Conservation (phyloP, 2,113 vertebrate genomes). For the Smithornis capensis region DNA sequence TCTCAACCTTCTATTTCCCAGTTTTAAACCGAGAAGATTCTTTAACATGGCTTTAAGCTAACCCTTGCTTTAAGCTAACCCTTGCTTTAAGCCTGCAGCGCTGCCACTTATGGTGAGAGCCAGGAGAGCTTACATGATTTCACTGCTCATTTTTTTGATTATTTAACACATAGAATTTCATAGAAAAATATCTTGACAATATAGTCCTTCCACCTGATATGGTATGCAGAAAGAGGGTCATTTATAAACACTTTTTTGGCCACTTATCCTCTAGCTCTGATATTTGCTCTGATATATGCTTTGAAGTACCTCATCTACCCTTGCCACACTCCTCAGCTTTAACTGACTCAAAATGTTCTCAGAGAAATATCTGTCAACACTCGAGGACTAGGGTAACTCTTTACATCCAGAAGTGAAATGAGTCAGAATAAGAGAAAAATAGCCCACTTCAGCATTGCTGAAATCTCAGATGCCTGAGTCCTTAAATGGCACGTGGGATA, state of each 20-base stretch:
- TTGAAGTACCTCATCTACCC: neutral
- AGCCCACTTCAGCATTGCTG: neutral
- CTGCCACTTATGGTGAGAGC: neutral
- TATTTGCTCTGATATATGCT: too few species aligned
- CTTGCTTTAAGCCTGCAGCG: neutral
- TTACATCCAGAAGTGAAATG: neutral
- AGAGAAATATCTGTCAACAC: neutral
- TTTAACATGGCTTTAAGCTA: neutral
- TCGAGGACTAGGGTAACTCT: neutral
- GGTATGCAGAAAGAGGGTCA: neutral
- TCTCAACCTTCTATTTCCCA: accelerated
- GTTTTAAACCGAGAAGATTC: neutral
- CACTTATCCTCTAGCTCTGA: neutral
- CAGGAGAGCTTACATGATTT: neutral
- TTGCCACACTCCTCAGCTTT: neutral
- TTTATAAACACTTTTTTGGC: neutral
- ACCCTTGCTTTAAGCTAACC: neutral
- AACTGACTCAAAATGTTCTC: neutral
- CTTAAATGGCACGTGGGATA: neutral
- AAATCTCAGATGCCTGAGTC: neutral
- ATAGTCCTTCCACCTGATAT: neutral
- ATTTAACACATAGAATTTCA: neutral
- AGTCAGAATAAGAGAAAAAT: neutral
- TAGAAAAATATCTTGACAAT: neutral
- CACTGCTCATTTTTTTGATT: neutral